Evolutionary conservation across 1,140 invertebrate genomes (phyloP).

Genomic region (Drosophila mauritiana): DNA sequence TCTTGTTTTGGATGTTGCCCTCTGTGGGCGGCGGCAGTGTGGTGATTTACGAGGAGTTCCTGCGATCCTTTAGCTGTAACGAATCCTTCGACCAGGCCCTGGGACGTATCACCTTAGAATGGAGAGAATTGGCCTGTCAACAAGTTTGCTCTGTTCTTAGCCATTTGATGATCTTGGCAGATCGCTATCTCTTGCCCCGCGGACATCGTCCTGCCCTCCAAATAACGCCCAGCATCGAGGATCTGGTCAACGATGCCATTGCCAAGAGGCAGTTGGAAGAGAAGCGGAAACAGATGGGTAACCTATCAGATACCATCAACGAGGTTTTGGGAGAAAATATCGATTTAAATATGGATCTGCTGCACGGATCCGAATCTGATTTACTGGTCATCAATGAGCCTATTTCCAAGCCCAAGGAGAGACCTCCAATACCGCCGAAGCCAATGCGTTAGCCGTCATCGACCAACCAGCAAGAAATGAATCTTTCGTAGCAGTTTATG

Average conservation of each 20-base stretch:
- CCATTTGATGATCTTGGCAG: constrained; percentile 24
- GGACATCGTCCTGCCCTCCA: constrained; percentile 4
- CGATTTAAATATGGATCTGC: neutral
- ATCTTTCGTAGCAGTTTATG: neutral
- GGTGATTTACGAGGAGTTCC: constrained; percentile 49
- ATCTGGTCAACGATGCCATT: constrained; percentile 40
- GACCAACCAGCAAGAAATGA: neutral
- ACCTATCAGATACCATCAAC: neutral
- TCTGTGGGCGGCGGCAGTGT: constrained; percentile 47
- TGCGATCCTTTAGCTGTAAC: constrained; percentile 50
- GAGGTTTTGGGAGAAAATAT: neutral
- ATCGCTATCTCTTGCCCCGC: constrained; percentile 26
- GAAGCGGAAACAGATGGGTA: neutral
- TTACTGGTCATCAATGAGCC: neutral
- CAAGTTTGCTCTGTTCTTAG: constrained; percentile 13
- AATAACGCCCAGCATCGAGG: constrained; percentile 42
- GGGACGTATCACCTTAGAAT: neutral
- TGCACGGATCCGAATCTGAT: constrained; percentile 1
- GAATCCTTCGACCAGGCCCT: constrained; percentile 95
- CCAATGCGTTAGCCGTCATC: neutral
- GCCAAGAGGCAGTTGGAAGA: constrained; percentile 1
- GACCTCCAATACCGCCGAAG: constrained; percentile 8
- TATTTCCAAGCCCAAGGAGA: neutral
- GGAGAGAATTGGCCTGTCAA: constrained; percentile 20
- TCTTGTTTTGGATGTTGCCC: constrained; percentile 63